These are phyloP conservation scores for Pseudopipra pipra DNA, from an alignment of 2,113 vertebrate species.

Conservation along the genomic window DNA sequence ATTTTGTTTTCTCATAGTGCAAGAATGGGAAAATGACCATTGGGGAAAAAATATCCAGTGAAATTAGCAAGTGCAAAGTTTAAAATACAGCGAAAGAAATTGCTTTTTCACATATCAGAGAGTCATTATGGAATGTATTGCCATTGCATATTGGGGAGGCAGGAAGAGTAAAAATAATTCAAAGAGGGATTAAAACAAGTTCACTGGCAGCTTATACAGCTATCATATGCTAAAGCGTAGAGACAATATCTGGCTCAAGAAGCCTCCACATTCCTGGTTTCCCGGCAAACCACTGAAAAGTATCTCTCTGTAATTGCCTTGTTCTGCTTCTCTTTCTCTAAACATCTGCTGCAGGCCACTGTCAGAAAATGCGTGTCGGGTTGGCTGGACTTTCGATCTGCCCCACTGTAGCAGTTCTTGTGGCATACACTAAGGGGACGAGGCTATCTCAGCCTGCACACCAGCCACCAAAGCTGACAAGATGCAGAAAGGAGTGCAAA, in stretches of 20 bases:
- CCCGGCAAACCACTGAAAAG: background rate
- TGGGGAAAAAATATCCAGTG: background rate
- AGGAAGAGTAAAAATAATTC: slow-evolving; percentile 2
- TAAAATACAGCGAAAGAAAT: background rate
- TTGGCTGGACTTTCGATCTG: background rate
- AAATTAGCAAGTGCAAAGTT: background rate
- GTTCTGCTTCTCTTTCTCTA: slow-evolving; percentile 21
- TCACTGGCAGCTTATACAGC: slow-evolving; percentile 2
- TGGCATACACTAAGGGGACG: background rate
- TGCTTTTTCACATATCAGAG: background rate
- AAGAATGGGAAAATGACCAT: background rate
- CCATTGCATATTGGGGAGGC: background rate
- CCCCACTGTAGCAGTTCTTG: background rate
- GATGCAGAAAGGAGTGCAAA: slow-evolving; percentile 14
- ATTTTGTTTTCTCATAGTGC: background rate
- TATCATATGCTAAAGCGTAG: background rate
- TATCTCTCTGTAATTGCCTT: slow-evolving; percentile 14
- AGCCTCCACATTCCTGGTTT: slow-evolving; percentile 2
- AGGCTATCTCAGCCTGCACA: background rate
- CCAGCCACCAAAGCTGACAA: slow-evolving; percentile 19
- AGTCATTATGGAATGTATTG: background rate
- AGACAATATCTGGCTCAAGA: slow-evolving; percentile 30
- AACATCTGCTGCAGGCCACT: slow-evolving; percentile 51
- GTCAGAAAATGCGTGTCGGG: background rate
- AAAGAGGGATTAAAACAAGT: background rate